Base-by-base conservation (phyloP, 2,888 invertebrate genomes). In the Parnassius glacialis region DNA sequence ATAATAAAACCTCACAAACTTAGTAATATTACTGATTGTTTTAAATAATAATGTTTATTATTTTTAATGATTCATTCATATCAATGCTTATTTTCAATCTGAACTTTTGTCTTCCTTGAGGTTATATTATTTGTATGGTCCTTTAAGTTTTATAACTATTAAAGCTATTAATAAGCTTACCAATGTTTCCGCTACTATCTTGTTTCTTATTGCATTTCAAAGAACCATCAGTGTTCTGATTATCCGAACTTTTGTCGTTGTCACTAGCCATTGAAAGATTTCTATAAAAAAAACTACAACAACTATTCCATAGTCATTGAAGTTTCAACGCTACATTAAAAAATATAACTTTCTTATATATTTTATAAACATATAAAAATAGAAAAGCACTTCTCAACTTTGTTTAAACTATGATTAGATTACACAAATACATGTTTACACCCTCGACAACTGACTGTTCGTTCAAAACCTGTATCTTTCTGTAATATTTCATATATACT, bases 241-340 rank as follows among this genome's bases (percentile, higher is more conserved):
- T 86, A 83, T 80, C 83, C 71, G 82, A 88, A 90, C 82, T 85
- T 87, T 88, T 90, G 74, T 89, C 88, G 84, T 81, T 88, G 85
- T 91, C 91, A 91, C 88, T 90, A 83, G 90, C 90, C 90, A 91
- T 91, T 85, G 89, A 87, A 88, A 83, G 74, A 75, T 79, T 68
- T 74, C 67, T 55, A 16, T 48, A 16, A 43, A 48, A 59, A 20
- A 57, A 67, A 59, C 53, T 65, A 44, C 59, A 65, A 63, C 53
- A 55, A 64, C 60, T 54, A 57, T 64, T 47, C 47, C 59, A 53
- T 62, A 48, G 42, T 56, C 55, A 53, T 52, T 62, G 41, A 53
- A 52, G 44, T 42, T 13, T 25, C 60, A 61, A 62, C 61, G 55
- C 54, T 52, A 52, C 34, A 69, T 61, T 65, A 57, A 59, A 65